These are phyloP conservation scores for Percopsis transmontana DNA, from an alignment of 2,113 vertebrate genomes.

Conservation along the genomic window DNA sequence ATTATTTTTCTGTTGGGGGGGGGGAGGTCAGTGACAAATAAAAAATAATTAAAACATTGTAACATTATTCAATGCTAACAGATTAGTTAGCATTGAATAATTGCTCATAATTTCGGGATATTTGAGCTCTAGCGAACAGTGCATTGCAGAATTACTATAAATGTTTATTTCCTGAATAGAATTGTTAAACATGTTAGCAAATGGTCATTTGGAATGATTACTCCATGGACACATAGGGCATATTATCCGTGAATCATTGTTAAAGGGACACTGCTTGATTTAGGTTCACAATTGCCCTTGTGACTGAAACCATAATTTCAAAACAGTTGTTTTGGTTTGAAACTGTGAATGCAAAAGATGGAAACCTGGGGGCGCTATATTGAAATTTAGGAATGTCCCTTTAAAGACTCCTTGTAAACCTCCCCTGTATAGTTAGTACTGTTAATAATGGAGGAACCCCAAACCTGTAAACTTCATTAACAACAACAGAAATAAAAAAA, in stretches of 20 bases:
- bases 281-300: no score
- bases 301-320: no score
- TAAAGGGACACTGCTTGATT: not conserved
- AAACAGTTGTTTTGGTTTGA: no score
- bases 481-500: slow-evolving; percentile 1
- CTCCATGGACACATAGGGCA: not conserved
- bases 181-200: slow-evolving; percentile 39
- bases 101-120: slow-evolving; percentile 35
- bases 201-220: slow-evolving; percentile 29
- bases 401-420: slow-evolving; percentile 34
- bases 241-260: not conserved
- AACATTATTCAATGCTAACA: slow-evolving; percentile 6
- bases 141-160: slow-evolving; percentile 19
- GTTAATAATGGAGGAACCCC: not conserved
- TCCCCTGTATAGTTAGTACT: slow-evolving; percentile 2
- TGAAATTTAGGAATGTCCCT: no score
- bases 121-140: slow-evolving; percentile 30
- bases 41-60: slow-evolving; percentile 5
- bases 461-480: slow-evolving; percentile 25
- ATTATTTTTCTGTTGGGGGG: slow-evolving; percentile 5
- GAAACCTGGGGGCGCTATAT: no score
- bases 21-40: not conserved
- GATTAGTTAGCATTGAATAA: slow-evolving; percentile 13
- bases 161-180: slow-evolving; percentile 31
- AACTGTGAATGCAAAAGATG: no score